Base-by-base conservation (phyloP, 92 coral and sea anemone species). In the Palythoa caribaeorum region DNA sequence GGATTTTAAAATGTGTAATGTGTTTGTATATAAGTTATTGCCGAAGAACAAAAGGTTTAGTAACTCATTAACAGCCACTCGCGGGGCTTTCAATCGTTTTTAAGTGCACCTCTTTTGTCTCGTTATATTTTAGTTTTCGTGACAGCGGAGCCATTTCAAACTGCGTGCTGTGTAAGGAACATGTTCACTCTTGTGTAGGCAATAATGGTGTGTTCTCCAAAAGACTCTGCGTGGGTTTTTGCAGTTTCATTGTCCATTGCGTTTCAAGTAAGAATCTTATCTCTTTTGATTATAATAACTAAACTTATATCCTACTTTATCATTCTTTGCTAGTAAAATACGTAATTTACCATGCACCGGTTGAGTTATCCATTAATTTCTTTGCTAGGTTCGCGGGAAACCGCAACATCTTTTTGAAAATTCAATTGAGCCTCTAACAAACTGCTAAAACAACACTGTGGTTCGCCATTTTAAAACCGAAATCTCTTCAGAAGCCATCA, bases 211-310 rank as follows among this genome's bases (percentile, higher is more conserved):
- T 54, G 83, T 35, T 57, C 68, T 14, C 28, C 38, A 60, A 57
- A 47, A 5, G 70, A 78, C 83, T 38, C 69, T 6, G 38, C 16
- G 83, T 57, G 70, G 83, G 35, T 28, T 17, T 60, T 78, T 21
- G 70, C 59, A 5, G 36, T 55, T 78, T 78, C 83, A 57, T 28
- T 14, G 50, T 78, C 68, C 28, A 39, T 78, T 35, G 83, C 71
- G 37, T 78, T 78, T 78, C 83, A 78, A 78, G 83, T 78, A 78
- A 78, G 83, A 78, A 28, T 78, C 71, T 16, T 53, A 55, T 78
- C 83, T 78, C 4, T 47, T 78, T 15, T 53, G 52, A 48, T 77
- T 28, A 28, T 28, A 28, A 52, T 6, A 77, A 0, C 60, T 12
- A 20, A 47, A 2, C n/a, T 77, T 39, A 16, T 57, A 57, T 15